Evolutionary conservation across 37 sponge, comb jelly and placozoan species (phyloP).

Genomic region (Amphimedon queenslandica): DNA sequence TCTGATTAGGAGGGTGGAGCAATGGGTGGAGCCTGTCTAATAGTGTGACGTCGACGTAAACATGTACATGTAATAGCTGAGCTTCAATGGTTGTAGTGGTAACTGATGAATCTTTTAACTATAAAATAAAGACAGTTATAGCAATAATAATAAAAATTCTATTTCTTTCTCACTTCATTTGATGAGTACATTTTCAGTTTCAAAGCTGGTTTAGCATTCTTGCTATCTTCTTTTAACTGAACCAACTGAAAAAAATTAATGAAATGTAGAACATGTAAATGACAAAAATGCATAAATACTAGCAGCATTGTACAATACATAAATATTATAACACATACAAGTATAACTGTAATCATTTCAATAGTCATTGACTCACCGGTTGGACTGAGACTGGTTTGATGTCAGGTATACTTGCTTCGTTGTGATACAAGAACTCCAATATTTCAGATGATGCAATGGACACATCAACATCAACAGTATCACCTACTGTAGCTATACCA

Average conservation of each 20-base stretch:
- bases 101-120: no score
- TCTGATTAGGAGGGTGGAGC: not conserved
- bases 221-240: not conserved
- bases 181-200: not conserved
- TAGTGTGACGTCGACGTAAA: slow-evolving; percentile 39
- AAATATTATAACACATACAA: no score
- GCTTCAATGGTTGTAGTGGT: no score
- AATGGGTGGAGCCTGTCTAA: slow-evolving; percentile 44
- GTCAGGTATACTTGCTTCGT: slow-evolving; percentile 22
- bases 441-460: slow-evolving; percentile 27
- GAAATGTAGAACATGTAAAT: not conserved
- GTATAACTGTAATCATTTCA: no score
- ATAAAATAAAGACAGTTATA: no score
- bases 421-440: slow-evolving; percentile 55
- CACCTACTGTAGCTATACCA: slow-evolving; percentile 1
- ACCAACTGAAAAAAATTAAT: slow-evolving; percentile 7
- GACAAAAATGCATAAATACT: no score
- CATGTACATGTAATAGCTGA: slow-evolving; percentile 11
- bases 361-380: slow-evolving; percentile 17
- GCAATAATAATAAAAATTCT: not conserved
- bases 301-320: not conserved
- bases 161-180: not conserved
- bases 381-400: slow-evolving; percentile 52
- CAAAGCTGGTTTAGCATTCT: slow-evolving; percentile 2
- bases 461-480: slow-evolving; percentile 17